Conservation (phyloP, 37 sponge, comb jelly and placozoan genomes). For the Sycon ciliatum region DNA sequence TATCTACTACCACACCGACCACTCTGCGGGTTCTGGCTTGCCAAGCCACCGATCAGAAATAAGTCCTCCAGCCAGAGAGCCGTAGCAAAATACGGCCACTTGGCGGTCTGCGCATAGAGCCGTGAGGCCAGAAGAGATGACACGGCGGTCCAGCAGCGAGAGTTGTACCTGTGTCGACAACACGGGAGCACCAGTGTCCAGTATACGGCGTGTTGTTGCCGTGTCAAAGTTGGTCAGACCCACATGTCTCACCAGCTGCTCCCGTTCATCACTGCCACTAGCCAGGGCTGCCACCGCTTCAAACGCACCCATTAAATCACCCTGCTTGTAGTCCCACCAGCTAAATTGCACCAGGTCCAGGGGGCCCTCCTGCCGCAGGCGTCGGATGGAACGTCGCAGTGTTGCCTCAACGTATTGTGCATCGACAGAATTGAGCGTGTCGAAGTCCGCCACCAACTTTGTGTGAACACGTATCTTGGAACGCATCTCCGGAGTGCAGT, state of each 20-base stretch:
- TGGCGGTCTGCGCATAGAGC: constrained; percentile 24
- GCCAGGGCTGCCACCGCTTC: constrained; percentile 15
- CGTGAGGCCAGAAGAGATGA: constrained; percentile 24
- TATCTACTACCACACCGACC: too few relatives aligned
- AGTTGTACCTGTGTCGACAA: constrained; percentile 49
- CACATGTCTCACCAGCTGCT: constrained; percentile 32
- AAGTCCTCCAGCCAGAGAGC: constrained; percentile 51
- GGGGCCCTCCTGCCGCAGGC: constrained; percentile 30
- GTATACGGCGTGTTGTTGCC: constrained; percentile 1
- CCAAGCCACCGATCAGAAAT: constrained; percentile 46
- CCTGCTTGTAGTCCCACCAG: constrained; percentile 62
- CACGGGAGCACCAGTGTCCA: constrained; percentile 24
- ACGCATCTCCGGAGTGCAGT: too few relatives aligned
- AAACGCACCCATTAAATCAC: constrained; percentile 20
- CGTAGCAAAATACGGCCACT: constrained; percentile 40
- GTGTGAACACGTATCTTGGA: constrained; percentile 32
- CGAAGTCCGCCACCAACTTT: constrained; percentile 52
- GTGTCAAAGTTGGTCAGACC: constrained; percentile 50
- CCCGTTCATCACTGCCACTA: too few relatives aligned
- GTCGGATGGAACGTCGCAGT: constrained; percentile 34
- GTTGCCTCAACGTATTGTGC: constrained; percentile 23
- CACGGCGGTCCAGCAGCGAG: constrained; percentile 46
- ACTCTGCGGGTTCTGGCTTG: constrained; percentile 10
- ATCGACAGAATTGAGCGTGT: constrained; percentile 30
- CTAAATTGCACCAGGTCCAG: constrained; percentile 47